These are phyloP conservation scores for Mellilla xanthometata DNA, from an alignment of 2,888 invertebrate species.

Conservation along the genomic window DNA sequence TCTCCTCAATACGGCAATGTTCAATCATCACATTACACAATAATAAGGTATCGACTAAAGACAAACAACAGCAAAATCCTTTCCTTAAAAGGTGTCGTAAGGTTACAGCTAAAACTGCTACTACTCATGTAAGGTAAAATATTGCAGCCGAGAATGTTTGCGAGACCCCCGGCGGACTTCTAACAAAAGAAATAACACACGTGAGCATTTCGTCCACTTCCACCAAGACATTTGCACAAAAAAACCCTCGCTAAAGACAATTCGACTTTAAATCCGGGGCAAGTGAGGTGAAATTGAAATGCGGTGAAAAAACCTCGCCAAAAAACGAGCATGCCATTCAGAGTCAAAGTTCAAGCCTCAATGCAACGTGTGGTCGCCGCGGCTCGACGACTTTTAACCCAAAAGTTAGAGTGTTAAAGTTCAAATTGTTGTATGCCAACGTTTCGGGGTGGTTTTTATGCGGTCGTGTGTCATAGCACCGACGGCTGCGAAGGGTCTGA, in stretches of 20 bases:
- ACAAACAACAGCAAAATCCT: constrained; percentile 5
- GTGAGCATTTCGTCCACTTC: constrained; percentile 54
- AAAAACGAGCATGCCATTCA: constrained; percentile 50
- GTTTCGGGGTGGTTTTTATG: constrained; percentile 50
- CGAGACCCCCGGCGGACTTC: constrained; percentile 38
- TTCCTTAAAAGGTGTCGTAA: constrained; percentile 15
- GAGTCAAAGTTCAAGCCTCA: constrained; percentile 67
- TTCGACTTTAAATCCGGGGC: constrained; percentile 35
- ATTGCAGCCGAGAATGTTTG: constrained; percentile 44
- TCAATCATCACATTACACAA: too few species aligned
- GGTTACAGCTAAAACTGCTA: constrained; percentile 20
- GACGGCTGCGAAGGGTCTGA: constrained; percentile 40
- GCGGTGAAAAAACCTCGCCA: constrained; percentile 27
- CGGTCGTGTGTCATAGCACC: constrained; percentile 54
- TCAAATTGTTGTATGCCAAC: constrained; percentile 34
- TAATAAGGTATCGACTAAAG: too few species aligned
- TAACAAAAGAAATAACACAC: constrained; percentile 62
- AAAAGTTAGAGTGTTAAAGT: constrained; percentile 39
- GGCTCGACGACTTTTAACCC: constrained; percentile 33
- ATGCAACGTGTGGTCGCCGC: constrained; percentile 39
- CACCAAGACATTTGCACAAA: constrained; percentile 47
- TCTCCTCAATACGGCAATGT: too few species aligned
- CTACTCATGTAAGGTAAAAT: constrained; percentile 46
- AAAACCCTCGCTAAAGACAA: constrained; percentile 30
- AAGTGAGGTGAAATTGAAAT: constrained; percentile 36